phyloP scores from a whole-genome alignment of 2,797 vertebrate species.

The Argyrosomus regius region DNA sequence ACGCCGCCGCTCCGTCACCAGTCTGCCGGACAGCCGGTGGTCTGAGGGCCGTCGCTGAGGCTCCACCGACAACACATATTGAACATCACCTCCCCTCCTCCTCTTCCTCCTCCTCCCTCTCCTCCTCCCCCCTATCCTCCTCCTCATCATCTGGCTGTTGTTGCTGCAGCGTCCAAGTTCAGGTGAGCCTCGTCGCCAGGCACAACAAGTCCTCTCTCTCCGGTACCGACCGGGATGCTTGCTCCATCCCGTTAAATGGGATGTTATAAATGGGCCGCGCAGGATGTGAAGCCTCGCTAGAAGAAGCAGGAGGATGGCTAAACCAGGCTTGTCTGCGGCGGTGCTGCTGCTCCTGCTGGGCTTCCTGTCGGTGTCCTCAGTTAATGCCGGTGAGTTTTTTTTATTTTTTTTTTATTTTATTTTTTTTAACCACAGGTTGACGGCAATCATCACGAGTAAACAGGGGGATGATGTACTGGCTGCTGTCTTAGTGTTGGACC shows the following conservation, averaged over 20 bases:
- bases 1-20: conserved; percentile 34
- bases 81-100: neutral
- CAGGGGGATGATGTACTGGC: neutral
- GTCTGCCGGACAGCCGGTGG: conserved; percentile 15
- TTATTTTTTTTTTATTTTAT: conserved; percentile 26
- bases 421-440: conserved; percentile 53
- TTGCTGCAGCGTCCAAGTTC: conserved; percentile 68
- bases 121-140: conserved; percentile 5
- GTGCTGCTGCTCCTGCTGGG: conserved; percentile 80
- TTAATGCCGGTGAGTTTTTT: conserved; percentile 85
- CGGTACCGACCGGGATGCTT: conserved; percentile 51
- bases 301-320: conserved; percentile 86
- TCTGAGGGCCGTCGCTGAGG: conserved; percentile 11
- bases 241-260: conserved; percentile 74
- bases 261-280: conserved; percentile 78
- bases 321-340: conserved; percentile 74
- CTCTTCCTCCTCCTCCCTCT: neutral
- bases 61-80: conserved; percentile 3
- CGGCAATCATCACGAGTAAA: conserved; percentile 25
- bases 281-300: conserved; percentile 82
- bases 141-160: conserved; percentile 6
- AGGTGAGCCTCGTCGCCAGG: conserved; percentile 51
- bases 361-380: conserved; percentile 79
- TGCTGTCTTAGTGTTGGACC: neutral
- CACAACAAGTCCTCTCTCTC: conserved; percentile 65